Base-by-base conservation (phyloP, 1,140 invertebrate genomes). In the Lasaia peninsularis region DNA sequence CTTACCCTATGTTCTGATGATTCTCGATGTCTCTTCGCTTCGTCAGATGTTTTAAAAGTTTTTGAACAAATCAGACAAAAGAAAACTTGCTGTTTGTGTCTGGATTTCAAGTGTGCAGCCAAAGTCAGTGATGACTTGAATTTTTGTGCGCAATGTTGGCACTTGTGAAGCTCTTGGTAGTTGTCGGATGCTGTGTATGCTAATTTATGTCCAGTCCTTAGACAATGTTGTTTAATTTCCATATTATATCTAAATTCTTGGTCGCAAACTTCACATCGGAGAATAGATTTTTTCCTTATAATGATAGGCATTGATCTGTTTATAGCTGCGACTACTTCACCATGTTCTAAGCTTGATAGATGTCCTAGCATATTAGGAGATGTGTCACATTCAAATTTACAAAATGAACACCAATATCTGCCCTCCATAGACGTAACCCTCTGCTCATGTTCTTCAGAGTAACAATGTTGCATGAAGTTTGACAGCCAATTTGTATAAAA, bases 401-500 rank as follows among this genome's bases (percentile, higher is more conserved):
- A 97, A 57, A 94, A 92, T 0, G 91, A 92, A 77, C 96, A 97
- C 85, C 92, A 93, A 72, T 93, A 94, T 62, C 86, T 91, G 0
- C 94, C 94, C 35, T 80, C 71, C 24, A 92, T 85, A 62, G 90
- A 78, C 7, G 79, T 63, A 28, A 91, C 87, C 12, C 77, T 91
- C 5, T 76, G 28, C 31, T 74, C 67, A 62, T 97, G 96, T 10
- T 90, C 81, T 0, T 88, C 67, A 5, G 94, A 94, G 20, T 89
- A 87, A 93, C 96, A 95, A 74, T 97, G 96, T 9, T 89, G 85
- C 70, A 95, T 85, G 71, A 97, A 96, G 48, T 92, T 90, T 16
- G 92, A 87, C 20, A 94, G 90, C 50, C 92, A 93, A 77, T 97
- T 96, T 66, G 94, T 95, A 83, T 96, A 97, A 82, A 96, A 97